phyloP scores from a whole-genome alignment of 1,140 invertebrate genomes.

The Sinonovacula constricta region DNA sequence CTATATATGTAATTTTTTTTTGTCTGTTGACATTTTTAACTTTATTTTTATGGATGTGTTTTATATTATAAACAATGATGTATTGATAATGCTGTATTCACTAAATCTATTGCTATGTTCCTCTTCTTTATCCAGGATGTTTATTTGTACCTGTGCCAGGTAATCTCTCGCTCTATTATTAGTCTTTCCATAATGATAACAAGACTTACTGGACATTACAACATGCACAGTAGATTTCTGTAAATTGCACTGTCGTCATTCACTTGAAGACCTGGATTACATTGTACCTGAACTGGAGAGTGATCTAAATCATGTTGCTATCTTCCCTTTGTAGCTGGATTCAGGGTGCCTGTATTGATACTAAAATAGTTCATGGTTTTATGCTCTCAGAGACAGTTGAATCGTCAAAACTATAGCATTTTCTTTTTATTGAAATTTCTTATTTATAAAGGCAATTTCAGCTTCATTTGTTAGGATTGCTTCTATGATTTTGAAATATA shows the following conservation, averaged over 20 bases:
- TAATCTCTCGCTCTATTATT: neutral
- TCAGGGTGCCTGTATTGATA: too few relatives aligned
- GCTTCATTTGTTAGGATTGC: neutral
- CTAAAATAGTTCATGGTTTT: too few relatives aligned
- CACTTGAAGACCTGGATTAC: neutral
- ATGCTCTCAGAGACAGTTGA: too few relatives aligned
- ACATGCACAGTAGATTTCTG: too few relatives aligned
- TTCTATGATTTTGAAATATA: neutral
- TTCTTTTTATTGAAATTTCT: too few relatives aligned
- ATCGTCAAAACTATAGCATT: too few relatives aligned
- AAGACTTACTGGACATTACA: too few relatives aligned
- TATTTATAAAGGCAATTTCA: neutral
- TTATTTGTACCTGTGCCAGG: slow-evolving; percentile 46
- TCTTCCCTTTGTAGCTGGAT: neutral
- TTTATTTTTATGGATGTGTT: neutral
- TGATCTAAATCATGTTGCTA: neutral
- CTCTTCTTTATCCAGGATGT: neutral
- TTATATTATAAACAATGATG: neutral
- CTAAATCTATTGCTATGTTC: slow-evolving; percentile 3
- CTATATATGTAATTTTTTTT: neutral
- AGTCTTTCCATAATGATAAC: neutral
- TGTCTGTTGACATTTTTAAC: neutral
- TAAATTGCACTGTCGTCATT: too few relatives aligned
- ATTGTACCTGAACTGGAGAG: neutral
- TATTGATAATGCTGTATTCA: too few relatives aligned